These are phyloP conservation scores for Shinisaurus crocodilurus DNA, from an alignment of 2,113 vertebrate genomes.

Conservation along the genomic window DNA sequence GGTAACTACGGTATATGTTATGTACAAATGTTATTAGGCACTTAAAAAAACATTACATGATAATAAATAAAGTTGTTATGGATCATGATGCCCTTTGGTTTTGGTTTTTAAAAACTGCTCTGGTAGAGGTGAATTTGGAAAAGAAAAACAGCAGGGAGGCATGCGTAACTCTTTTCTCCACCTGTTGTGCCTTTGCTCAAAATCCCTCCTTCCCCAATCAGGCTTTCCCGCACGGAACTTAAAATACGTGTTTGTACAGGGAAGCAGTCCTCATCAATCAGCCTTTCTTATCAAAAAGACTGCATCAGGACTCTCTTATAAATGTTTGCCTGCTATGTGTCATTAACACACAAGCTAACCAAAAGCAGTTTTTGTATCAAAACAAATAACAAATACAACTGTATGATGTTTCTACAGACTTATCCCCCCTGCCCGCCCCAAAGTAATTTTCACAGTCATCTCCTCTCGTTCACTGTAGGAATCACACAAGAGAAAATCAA, in stretches of 20 bases:
- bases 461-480: constrained; percentile 76
- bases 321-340: not conserved
- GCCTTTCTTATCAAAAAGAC: not conserved
- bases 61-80: not conserved
- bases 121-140: not conserved
- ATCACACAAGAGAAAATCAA: constrained; percentile 99
- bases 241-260: not conserved
- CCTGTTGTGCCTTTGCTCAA: not conserved
- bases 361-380: not conserved
- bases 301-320: not conserved
- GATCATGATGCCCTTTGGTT: not conserved
- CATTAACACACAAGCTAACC: not conserved
- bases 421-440: not conserved
- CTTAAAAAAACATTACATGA: not conserved
- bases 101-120: not conserved
- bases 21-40: not conserved
- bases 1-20: not conserved
- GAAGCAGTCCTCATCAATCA: not conserved
- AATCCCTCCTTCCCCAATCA: not conserved
- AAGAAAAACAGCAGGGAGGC: not conserved
- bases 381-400: too few relatives aligned
- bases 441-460: not conserved
- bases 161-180: not conserved
- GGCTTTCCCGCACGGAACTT: not conserved
- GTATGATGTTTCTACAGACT: not conserved